Evolutionary conservation across 1,140 invertebrate genomes (phyloP).

Genomic region (Lethrus apterus): DNA sequence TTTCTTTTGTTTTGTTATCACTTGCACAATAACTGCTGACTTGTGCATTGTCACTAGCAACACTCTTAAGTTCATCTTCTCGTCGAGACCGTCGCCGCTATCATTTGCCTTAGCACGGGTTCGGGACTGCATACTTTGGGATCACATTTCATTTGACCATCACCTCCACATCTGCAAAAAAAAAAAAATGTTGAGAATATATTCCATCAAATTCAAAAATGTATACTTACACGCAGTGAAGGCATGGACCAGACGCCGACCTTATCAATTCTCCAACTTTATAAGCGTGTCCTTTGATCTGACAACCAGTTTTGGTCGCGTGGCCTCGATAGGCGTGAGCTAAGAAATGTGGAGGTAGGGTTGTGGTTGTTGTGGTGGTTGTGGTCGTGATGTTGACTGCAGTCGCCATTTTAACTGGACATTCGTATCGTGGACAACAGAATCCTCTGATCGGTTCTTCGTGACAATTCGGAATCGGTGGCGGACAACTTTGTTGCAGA

Average conservation of each 20-base stretch:
- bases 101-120: slow-evolving; percentile 81
- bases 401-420: slow-evolving; percentile 77
- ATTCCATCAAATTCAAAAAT: too few relatives aligned
- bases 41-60: slow-evolving; percentile 34
- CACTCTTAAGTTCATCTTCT: slow-evolving; percentile 54
- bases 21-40: slow-evolving; percentile 23
- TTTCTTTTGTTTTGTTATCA: slow-evolving; percentile 30
- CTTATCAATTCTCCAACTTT: slow-evolving; percentile 74
- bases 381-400: slow-evolving; percentile 72
- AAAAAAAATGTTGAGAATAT: not conserved
- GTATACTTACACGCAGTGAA: slow-evolving; percentile 81
- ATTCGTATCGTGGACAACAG: slow-evolving; percentile 91
- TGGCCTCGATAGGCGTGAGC: slow-evolving; percentile 68
- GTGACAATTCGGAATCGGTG: slow-evolving; percentile 81
- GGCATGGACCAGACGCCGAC: slow-evolving; percentile 80
- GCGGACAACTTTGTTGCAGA: slow-evolving; percentile 89
- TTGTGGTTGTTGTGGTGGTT: slow-evolving; percentile 79
- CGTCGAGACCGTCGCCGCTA: slow-evolving; percentile 63
- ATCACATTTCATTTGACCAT: slow-evolving; percentile 90
- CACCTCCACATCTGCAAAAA: slow-evolving; percentile 70
- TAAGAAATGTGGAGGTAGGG: slow-evolving; percentile 72
- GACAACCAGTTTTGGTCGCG: slow-evolving; percentile 68
- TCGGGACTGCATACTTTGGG: slow-evolving; percentile 80
- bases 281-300: slow-evolving; percentile 74
- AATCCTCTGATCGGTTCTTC: slow-evolving; percentile 87